Base-by-base conservation (phyloP, 2,888 invertebrate genomes). In the Philereme vetulata region DNA sequence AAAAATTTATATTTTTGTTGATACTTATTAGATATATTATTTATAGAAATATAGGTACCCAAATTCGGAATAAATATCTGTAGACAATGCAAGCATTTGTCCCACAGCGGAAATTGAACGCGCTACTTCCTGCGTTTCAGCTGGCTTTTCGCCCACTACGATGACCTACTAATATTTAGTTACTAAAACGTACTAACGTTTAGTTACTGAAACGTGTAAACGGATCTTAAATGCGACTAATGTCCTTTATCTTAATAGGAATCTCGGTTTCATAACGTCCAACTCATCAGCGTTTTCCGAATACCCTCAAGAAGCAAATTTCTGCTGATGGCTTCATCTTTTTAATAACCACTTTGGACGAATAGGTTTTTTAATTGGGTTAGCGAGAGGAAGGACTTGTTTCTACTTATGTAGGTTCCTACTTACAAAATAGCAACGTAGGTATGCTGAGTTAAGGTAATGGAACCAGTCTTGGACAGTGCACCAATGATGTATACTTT, bases 161-260 rank as follows among this genome's bases (percentile, higher is more conserved):
- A 36, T 36, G 5, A 36, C 5, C 7, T 6, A 5, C 35, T 5
- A 6, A 7, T 5, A 3, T 2, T 6, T 36, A 36, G 7, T 36
- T 7, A 36, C 5, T 36, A 6, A 36, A 36, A 36, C 7, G 5
- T 36, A 35, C 35, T 35, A 21, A 21, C 3, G 35, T 35, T 6
- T 5, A 35, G 1, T 35, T 6, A 8, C 38, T 46, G 49, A 51
- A 58, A 56, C 68, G 64, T 62, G 57, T 59, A 72, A 88, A 85
- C 77, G 74, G 56, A 66, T 54, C 81, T 72, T 72, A 79, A 85
- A 78, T 76, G 80, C 83, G 85, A 86, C 88, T 89, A 89, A 90
- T 90, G 86, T 84, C 73, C 76, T 79, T 71, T 89, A 91, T 91
- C 91, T 88, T 88, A 90, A 91, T 90, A 88, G 90, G 84, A 88